Evolutionary conservation across 1,140 invertebrate genomes (phyloP), one percentile per base, ranked within the genome.

Genomic region (Conus betulinus): DNA sequence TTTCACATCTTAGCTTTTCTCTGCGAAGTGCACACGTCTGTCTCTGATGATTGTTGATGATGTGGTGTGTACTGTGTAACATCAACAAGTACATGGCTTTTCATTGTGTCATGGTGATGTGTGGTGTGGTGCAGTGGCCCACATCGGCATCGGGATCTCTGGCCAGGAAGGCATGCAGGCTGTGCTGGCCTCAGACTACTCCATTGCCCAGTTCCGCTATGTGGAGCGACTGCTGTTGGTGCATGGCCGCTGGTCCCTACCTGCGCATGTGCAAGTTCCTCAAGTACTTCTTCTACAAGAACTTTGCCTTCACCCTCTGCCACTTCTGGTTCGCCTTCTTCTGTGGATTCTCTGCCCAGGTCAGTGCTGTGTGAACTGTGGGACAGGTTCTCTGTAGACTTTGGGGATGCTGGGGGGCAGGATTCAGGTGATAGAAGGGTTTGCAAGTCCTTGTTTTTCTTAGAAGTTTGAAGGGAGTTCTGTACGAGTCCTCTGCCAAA

Each of bases 281-380:
- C 81, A 94, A 95, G 87, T 99, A 99, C 96, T 99, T 99, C 96
- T 99, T 99, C 97, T 99, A 99, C 96, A 99, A 99, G 96, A 99
- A 99, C 96, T 99, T 99, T 96, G 98, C 99, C 88, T 99, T 99
- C 96, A 99, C 99, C 23, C 96, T 99, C 53, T 99, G 98, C 95
- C 98, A 99, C 95, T 99, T 99, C 95, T 99, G 99, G 99, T 99
- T 98, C 96, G 98, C 99, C 79, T 99, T 99, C 95, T 99, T 99
- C 96, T 99, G 99, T 96, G 99, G 99, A 94, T 99, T 99, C 95
- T 99, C 98, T 95, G 99, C 99, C 91, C 99, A 99, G 97, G 99
- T 99, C 95, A 96, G 95, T 71, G 13, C 20, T 71, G 39, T 39
- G 39, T 39, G 39, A 39, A 39, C 39, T 39, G 39, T 39, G 39